Conservation (phyloP, 2,888 invertebrate species). For the Epinotia demarniana region DNA sequence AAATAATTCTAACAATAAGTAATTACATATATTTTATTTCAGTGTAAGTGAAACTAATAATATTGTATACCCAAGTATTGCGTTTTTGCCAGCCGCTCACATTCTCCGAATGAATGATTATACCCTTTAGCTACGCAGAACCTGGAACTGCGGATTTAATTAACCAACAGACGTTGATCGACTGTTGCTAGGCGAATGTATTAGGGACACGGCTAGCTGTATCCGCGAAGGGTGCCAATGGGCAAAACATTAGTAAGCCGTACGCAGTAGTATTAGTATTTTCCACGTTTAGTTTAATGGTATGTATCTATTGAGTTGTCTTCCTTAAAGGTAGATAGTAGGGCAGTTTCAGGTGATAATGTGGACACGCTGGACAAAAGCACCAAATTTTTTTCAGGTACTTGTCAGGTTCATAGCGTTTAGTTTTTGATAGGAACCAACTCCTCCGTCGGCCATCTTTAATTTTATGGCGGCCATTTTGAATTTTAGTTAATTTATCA, state of each 20-base stretch:
- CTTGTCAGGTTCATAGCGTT: too few relatives aligned
- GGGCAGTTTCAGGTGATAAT: too few relatives aligned
- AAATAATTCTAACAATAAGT: neutral
- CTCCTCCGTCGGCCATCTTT: too few relatives aligned
- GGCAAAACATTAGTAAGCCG: neutral
- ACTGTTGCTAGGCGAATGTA: conserved; percentile 25
- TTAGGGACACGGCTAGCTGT: conserved; percentile 5
- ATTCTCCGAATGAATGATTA: conserved; percentile 39
- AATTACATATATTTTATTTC: neutral
- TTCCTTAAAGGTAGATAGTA: too few relatives aligned
- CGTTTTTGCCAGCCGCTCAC: conserved; percentile 22
- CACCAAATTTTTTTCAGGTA: too few relatives aligned
- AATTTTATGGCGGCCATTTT: too few relatives aligned
- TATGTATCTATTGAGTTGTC: too few relatives aligned
- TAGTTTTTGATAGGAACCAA: too few relatives aligned
- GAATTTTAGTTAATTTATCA: too few relatives aligned
- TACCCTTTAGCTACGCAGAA: conserved; percentile 20
- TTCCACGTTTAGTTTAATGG: too few relatives aligned
- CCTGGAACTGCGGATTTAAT: conserved; percentile 14
- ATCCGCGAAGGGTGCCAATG: neutral
- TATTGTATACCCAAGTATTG: neutral
- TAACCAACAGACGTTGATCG: conserved; percentile 10
- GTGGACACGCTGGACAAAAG: too few relatives aligned
- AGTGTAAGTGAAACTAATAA: neutral
- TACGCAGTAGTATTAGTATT: too few relatives aligned